Percentiles rank a stretch among this genome's conserved stretches.
These are phyloP conservation scores for Corvus hawaiiensis DNA, from an alignment of 2,113 vertebrate species.

Conservation along the genomic window DNA sequence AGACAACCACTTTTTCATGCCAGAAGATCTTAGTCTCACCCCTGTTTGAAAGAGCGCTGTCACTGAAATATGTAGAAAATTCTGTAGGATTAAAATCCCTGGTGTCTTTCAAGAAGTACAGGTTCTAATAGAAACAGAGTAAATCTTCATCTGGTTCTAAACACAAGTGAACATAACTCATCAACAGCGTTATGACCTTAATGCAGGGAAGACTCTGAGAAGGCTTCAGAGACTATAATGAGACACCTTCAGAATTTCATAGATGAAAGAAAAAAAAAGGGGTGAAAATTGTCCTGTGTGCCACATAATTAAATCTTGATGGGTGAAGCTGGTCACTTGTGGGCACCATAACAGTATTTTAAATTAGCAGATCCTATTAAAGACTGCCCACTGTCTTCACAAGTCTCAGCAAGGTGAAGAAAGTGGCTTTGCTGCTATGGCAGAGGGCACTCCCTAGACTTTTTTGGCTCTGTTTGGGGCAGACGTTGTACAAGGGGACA, in stretches of 20 bases:
- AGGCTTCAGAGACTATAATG: neutral
- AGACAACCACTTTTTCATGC: neutral
- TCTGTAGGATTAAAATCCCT: neutral
- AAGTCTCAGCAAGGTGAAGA: neutral
- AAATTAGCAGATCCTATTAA: neutral
- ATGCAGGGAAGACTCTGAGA: neutral
- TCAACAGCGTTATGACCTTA: neutral
- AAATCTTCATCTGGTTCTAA: neutral
- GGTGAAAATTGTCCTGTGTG: neutral
- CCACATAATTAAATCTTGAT: neutral
- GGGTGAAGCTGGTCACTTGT: neutral
- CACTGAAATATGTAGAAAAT: neutral
- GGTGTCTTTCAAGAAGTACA: neutral
- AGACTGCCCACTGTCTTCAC: neutral
- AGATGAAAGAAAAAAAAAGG: neutral
- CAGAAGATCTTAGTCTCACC: neutral
- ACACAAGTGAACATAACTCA: neutral
- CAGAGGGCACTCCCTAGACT: neutral
- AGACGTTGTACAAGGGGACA: neutral
- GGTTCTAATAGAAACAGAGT: neutral
- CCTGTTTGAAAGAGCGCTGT: neutral
- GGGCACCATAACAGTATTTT: neutral
- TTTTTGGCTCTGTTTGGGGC: neutral
- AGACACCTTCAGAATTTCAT: neutral
- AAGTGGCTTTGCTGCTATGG: neutral